Evolutionary conservation across 2,113 vertebrate species (phyloP).

Genomic region (Peromyscus maniculatus): DNA sequence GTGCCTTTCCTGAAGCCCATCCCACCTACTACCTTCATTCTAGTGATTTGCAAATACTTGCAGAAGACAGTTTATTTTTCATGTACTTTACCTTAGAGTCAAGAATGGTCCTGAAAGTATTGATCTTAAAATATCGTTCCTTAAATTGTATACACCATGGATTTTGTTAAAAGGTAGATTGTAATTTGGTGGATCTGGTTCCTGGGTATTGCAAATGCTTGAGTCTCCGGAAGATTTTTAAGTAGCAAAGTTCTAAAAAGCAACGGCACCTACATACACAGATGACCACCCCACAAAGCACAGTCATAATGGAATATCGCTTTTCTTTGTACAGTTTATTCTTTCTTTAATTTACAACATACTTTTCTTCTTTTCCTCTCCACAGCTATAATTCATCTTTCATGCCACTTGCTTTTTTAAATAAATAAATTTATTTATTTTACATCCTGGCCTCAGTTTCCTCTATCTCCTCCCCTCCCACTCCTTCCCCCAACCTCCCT

Average conservation of each 20-base stretch:
- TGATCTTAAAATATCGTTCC: slow-evolving; percentile 51
- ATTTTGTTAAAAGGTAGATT: slow-evolving; percentile 45
- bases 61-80: neutral
- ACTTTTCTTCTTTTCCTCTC: slow-evolving; percentile 50
- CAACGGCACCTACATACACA: neutral
- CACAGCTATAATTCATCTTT: slow-evolving; percentile 46
- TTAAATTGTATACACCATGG: neutral
- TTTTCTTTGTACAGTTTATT: slow-evolving; percentile 13
- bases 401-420: slow-evolving; percentile 26
- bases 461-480: neutral
- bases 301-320: slow-evolving; percentile 15
- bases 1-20: slow-evolving; percentile 44
- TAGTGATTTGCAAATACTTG: slow-evolving; percentile 36
- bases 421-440: neutral
- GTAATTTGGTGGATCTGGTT: slow-evolving; percentile 28
- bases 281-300: neutral
- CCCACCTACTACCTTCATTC: neutral
- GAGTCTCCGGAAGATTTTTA: neutral
- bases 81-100: slow-evolving; percentile 25
- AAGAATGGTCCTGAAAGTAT: slow-evolving; percentile 33
- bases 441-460: neutral
- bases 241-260: slow-evolving; percentile 41
- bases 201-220: neutral
- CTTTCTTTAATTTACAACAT: slow-evolving; percentile 50
- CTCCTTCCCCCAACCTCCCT: neutral